Conservation (phyloP, 1,140 invertebrate species). For the Drosophila burlai region DNA sequence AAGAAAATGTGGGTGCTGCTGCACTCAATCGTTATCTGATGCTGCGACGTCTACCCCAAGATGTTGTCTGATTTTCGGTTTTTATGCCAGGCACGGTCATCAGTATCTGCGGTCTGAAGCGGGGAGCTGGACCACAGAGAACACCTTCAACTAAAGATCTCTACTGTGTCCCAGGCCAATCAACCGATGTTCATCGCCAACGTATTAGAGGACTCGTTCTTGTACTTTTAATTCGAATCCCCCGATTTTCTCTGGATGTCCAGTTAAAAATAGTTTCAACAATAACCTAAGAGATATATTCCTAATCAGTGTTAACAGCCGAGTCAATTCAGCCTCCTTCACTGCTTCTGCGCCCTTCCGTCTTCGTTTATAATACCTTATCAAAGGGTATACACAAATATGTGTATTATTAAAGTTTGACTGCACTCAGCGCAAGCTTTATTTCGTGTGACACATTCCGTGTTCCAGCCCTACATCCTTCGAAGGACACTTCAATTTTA, state of each 20-base stretch:
- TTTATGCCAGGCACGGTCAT: conserved; percentile 56
- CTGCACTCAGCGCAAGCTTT: conserved; percentile 19
- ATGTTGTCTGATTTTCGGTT: conserved; percentile 81
- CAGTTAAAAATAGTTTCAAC: neutral
- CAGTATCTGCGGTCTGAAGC: conserved; percentile 46
- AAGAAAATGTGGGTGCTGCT: conserved; percentile 15
- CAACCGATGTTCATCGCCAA: conserved; percentile 44
- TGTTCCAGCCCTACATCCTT: neutral
- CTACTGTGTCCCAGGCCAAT: conserved; percentile 38
- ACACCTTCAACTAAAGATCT: neutral
- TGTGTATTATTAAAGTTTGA: neutral
- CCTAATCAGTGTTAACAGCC: neutral
- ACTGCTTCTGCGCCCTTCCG: too few relatives aligned
- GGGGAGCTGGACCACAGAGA: neutral
- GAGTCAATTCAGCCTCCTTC: neutral
- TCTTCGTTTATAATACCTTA: neutral
- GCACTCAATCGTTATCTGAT: conserved; percentile 81
- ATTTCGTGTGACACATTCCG: conserved; percentile 37
- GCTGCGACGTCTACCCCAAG: conserved; percentile 61
- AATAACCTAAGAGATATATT: neutral
- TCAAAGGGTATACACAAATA: neutral
- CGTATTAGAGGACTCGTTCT: too few relatives aligned
- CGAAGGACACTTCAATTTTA: conserved; percentile 70
- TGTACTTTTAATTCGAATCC: neutral
- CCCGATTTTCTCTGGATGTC: neutral